Evolutionary conservation across 2,888 invertebrate species (phyloP), one percentile per base, ranked within the genome.

Genomic region (Lissocephala sabroskyi): DNA sequence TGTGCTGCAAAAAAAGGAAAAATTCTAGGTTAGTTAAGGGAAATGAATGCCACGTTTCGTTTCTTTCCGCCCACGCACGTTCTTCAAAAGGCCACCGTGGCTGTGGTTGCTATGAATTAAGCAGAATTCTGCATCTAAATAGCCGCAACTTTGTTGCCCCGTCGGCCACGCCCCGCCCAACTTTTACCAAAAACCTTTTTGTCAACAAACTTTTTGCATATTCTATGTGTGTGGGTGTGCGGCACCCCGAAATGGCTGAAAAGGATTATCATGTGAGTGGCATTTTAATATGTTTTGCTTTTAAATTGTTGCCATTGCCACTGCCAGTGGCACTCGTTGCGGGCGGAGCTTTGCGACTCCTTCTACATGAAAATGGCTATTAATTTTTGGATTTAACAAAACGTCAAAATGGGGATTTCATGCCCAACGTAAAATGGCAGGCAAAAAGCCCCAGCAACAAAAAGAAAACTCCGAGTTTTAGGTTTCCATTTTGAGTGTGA

Each of bases 1-100:
- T 82, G 76, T 84, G 85, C 84, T 84, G 64, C 5, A 80, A 66
- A n/a, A n/a, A n/a, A n/a, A n/a, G n/a, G n/a, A n/a, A n/a, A n/a
- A n/a, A n/a, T n/a, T n/a, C n/a, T n/a, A n/a, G n/a, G n/a, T n/a
- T n/a, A n/a, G n/a, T n/a, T n/a, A n/a, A n/a, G n/a, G n/a, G n/a
- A n/a, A n/a, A n/a, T n/a, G n/a, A n/a, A n/a, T n/a, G n/a, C n/a
- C n/a, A n/a, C n/a, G n/a, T 23, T 23, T 23, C 7, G 7, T 23
- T 23, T 23, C 23, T 42, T 53, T 46, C 17, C 66, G 63, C 63
- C 76, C 66, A 53, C 73, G n/a, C n/a, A n/a, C n/a, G n/a, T n/a
- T n/a, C n/a, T n/a, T n/a, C n/a, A n/a, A n/a, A n/a, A n/a, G n/a
- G n/a, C n/a, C n/a, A n/a, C n/a, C n/a, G n/a, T n/a, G n/a, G n/a